A percentile compares a stretch with the other conserved stretches of the same genome.
These are phyloP conservation scores for Gymnocheta viridis DNA, from an alignment of 2,888 invertebrate species.

Conservation along the genomic window DNA sequence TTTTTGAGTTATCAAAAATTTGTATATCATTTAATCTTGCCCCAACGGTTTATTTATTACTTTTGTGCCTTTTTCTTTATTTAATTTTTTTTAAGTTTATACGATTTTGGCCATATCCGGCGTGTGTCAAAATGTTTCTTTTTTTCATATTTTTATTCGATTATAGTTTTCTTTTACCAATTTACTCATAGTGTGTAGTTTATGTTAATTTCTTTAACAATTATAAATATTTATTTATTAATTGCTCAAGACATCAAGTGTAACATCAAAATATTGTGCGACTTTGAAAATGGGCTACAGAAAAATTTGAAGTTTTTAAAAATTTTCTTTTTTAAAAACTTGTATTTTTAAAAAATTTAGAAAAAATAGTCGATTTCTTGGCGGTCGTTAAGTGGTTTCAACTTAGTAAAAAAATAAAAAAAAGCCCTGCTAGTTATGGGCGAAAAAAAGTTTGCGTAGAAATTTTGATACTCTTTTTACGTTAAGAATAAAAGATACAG, in stretches of 20 bases:
- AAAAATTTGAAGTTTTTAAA: neutral
- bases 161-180: conserved; percentile 15
- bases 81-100: conserved; percentile 44
- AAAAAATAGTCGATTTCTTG: too few relatives aligned
- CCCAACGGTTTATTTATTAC: conserved; percentile 46
- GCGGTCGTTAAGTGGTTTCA: too few relatives aligned
- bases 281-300: neutral
- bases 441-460: too few relatives aligned
- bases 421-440: too few relatives aligned
- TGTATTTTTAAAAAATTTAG: too few relatives aligned
- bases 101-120: conserved; percentile 70
- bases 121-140: conserved; percentile 70
- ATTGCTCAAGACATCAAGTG: conserved; percentile 58
- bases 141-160: conserved; percentile 30
- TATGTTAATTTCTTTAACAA: conserved; percentile 57
- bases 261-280: neutral
- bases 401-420: too few relatives aligned
- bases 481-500: too few relatives aligned
- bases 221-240: conserved; percentile 51
- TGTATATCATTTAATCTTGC: conserved; percentile 48
- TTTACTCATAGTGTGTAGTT: conserved; percentile 11
- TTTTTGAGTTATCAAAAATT: conserved; percentile 41
- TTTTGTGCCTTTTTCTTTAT: conserved; percentile 33
- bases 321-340: neutral
- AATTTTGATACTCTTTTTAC: too few relatives aligned